Evolutionary conservation across 2,113 vertebrate species (phyloP).

Genomic region (Nibea albiflora): DNA sequence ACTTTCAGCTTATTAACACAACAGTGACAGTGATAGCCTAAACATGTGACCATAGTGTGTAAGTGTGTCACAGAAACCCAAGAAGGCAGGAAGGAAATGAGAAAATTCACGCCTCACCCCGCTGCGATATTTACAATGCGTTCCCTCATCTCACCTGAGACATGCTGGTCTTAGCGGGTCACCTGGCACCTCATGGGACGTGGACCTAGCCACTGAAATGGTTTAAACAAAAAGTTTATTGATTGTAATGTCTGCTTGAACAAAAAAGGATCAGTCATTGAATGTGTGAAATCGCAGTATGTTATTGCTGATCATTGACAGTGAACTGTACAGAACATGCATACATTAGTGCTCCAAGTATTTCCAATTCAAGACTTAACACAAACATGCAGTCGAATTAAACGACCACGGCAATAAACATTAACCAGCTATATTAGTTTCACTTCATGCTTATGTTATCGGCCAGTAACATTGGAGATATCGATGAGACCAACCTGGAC

Average conservation of each 20-base stretch:
- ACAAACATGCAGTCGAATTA: not conserved
- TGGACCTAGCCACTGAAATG: not conserved
- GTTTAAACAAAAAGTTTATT: not conserved
- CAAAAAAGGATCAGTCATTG: too few relatives aligned
- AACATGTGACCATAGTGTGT: not conserved
- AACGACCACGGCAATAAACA: not conserved
- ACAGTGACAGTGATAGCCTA: not conserved
- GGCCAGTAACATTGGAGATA: not conserved
- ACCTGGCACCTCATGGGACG: not conserved
- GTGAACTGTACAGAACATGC: not conserved
- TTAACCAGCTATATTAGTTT: not conserved
- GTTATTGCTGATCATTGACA: not conserved
- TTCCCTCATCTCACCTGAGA: not conserved
- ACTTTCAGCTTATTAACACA: not conserved
- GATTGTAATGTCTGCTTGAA: not conserved
- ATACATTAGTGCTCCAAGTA: not conserved
- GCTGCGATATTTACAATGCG: not conserved
- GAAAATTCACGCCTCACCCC: not conserved
- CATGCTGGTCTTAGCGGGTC: not conserved
- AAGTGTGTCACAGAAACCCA: not conserved
- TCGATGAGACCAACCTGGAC: not conserved
- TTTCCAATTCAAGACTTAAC: not conserved
- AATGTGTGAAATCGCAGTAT: too few relatives aligned
- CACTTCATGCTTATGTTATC: not conserved
- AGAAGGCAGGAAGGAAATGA: conserved; percentile 8